Base-by-base conservation (phyloP, 1,140 invertebrate genomes). In the Drosophila jambulina region DNA sequence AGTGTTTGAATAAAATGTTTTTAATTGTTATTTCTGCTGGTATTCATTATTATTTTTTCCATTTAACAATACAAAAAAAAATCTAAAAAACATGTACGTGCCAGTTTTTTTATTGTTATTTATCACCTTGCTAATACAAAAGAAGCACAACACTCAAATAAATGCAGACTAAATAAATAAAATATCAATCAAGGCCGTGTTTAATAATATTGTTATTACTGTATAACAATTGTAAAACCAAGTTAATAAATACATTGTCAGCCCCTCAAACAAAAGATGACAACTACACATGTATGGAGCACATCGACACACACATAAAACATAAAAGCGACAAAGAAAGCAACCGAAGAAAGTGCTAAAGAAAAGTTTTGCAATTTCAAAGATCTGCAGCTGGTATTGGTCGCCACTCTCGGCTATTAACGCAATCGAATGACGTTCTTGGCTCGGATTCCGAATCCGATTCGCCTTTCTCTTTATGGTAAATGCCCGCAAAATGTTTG, bases 331-430 rank as follows among this genome's bases (percentile, higher is more conserved):
- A 60, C 53, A 45, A 43, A 64, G 56, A 62, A 82, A 36, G 25
- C 25, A 78, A 38, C 57, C 53, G 60, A 63, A 63, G 45, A 61
- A 67, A 77, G 42, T 32, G 49, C 29, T 56, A 49, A 38, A 58
- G 38, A 79, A 86, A 87, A 87, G 71, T 87, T 87, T 88, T 77
- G 76, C 82, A 86, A 87, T 87, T 87, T 83, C 68, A 56, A 53
- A 68, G 68, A 83, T 70, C 78, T 85, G 78, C 82, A 85, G 82
- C 74, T 82, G 78, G 63, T 68, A 64, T 74, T 65, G 65, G 77
- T 60, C 81, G 78, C 69, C 65, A 59, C 46, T 65, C 32, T 65
- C 54, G 25, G 46, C 62, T 57, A 84, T 86, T 85, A 86, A 85
- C 76, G 82, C 78, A 83, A 90, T 88, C 81, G 84, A 88, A 80